Base-by-base conservation (phyloP, 2,113 vertebrate genomes). In the Myocastor coypus region DNA sequence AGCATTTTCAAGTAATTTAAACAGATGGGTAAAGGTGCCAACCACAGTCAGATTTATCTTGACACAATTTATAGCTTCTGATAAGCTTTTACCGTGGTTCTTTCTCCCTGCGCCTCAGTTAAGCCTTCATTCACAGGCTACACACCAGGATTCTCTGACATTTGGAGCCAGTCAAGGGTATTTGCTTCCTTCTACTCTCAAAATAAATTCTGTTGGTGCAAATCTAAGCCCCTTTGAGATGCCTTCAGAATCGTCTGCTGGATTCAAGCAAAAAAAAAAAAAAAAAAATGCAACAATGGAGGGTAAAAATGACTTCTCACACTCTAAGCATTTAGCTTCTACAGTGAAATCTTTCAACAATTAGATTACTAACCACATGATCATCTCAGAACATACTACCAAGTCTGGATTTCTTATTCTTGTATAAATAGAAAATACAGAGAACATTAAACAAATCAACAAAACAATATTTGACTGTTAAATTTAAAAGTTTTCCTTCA, bases 1-100 rank as follows among this genome's bases (percentile, higher is more conserved):
- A 96, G 92, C 55, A 46, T 94, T 96, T 97, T 96, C 71, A 90
- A 90, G 64, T 94, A 89, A 96, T 93, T 94, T 94, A 96, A 97
- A 94, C 92, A 94, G 69, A 93, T 75, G 30, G 81, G 52, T 77
- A 96, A 94, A 97, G n/a, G 89, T 97, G 93, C 12, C 82, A 89
- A 81, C 20, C 42, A 85, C 66, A 84, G 81, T 94, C 91, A 92
- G 84, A 95, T 96, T 96, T 93, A 81, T 94, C 88, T 95, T 78
- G 89, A 97, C 92, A 94, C 40, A 87, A 85, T 92, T 92, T 97
- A 96, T 84, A 73, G 92, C 71, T 96, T 91, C 84, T 90, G 69
- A 90, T 92, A 90, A 96, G 69, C 7, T 89, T 93, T 96, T 83
- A 50, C 78, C 73, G 42, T 84, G 17, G 10, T 95, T 89, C 71